A percentile compares a stretch with the other conserved stretches of the same genome.
Evolutionary conservation across 1,140 invertebrate genomes (phyloP).

Genomic region (Philotrypesis tridentata): DNA sequence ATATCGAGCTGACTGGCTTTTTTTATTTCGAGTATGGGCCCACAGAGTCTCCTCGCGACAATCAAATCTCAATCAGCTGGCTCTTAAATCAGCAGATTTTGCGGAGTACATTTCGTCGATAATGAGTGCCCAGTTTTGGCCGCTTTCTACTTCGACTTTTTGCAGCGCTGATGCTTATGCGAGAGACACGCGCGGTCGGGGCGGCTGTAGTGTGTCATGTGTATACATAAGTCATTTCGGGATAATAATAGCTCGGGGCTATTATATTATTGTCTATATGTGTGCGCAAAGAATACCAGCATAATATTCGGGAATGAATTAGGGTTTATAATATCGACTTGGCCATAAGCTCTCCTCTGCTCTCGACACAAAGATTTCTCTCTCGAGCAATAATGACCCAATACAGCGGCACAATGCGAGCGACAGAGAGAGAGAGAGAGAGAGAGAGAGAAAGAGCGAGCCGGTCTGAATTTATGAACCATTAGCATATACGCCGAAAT

Average conservation of each 20-base stretch:
- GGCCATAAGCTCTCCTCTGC: not conserved
- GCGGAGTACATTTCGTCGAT: no score
- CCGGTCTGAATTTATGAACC: slow-evolving; percentile 21
- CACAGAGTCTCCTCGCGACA: slow-evolving; percentile 33
- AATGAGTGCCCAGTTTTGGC: no score
- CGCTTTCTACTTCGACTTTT: no score
- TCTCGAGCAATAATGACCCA: not conserved
- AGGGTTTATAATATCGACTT: not conserved
- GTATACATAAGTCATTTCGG: no score
- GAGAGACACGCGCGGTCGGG: no score
- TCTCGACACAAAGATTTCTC: not conserved
- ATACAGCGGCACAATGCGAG: slow-evolving; percentile 16
- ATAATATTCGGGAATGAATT: slow-evolving; percentile 7
- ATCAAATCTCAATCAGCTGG: slow-evolving; percentile 50
- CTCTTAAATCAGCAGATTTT: slow-evolving; percentile 43
- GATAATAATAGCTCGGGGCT: no score
- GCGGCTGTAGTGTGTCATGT: no score
- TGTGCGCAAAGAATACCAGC: no score
- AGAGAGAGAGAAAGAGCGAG: no score
- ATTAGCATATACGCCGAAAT: slow-evolving; percentile 33
- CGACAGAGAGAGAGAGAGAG: no score
- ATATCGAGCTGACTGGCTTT: not conserved
- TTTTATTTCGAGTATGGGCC: not conserved
- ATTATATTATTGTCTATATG: no score
- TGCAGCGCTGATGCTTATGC: no score